Evolutionary conservation across 2,888 invertebrate genomes (phyloP).

Genomic region (Polyommatus icarus): DNA sequence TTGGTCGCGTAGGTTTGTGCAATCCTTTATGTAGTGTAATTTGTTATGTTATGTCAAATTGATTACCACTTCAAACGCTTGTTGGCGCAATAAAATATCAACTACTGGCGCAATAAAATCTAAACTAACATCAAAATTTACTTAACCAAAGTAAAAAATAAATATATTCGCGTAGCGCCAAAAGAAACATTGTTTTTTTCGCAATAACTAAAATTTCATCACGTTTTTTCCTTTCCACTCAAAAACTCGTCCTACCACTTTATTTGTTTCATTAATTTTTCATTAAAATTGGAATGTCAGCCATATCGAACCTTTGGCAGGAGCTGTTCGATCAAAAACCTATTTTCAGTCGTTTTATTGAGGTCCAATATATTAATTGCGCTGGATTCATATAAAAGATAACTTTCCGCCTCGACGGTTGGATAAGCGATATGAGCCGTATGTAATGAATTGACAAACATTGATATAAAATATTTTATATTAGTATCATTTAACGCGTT

Average conservation of each 20-base stretch:
- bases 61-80: no score
- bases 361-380: slow-evolving; percentile 23
- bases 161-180: no score
- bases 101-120: no score
- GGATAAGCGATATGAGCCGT: slow-evolving; percentile 9
- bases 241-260: neutral
- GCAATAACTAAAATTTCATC: no score
- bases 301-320: slow-evolving; percentile 8
- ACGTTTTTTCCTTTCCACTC: neutral
- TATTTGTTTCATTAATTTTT: neutral
- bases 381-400: slow-evolving; percentile 21
- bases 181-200: no score
- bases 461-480: neutral
- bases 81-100: no score
- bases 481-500: neutral
- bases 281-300: slow-evolving; percentile 14
- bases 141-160: no score
- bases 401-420: slow-evolving; percentile 21
- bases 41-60: no score
- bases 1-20: no score
- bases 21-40: no score
- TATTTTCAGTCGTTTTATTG: slow-evolving; percentile 25
- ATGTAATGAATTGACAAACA: slow-evolving; percentile 21
- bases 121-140: no score
- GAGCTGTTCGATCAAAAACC: slow-evolving; percentile 7